Evolutionary conservation across 2,888 invertebrate genomes (phyloP), one percentile per base, ranked within the genome.

Genomic region (Macropis europaea): DNA sequence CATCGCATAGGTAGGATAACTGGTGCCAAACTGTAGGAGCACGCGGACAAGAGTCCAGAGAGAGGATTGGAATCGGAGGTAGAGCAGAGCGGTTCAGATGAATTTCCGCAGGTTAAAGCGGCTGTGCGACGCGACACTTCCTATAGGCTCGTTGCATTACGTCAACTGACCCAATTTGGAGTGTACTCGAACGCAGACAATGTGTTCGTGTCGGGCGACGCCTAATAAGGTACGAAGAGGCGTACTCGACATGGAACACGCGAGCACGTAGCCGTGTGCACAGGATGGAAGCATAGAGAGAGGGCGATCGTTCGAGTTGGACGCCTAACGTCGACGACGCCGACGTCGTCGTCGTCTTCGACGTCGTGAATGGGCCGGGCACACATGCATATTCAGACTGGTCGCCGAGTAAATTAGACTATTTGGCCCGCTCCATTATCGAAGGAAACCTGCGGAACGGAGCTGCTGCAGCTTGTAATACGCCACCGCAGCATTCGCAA

Each of bases 371-470:
- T 62, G 43, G 66, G 48, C 48, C 52, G 59, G 54, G 60, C 71
- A 71, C 79, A 67, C 70, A 82, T 82, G 78, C 77, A 84, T 82
- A 84, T 83, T 82, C 82, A 79, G 68, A 54, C 70, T 66, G 76
- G 78, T 73, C 78, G 70, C 66, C 62, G 78, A 69, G 77, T 81
- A 79, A 86, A 86, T 86, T 84, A 82, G 82, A 84, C 85, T 77
- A 85, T 85, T 85, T 82, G 79, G 81, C 77, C 63, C 73, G 77
- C 59, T 84, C 81, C 80, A 82, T 84, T 86, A 84, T 85, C 78
- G 78, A 83, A 76, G 77, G 79, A 81, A 84, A 76, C 74, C 83
- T 73, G 52, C 77, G 76, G 70, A 75, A 81, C 74, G 61, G 74
- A 75, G 76, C 73, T 60, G 56, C 69, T 74, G 76, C 74, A 76